A percentile compares a stretch with the other conserved stretches of the same genome.
Evolutionary conservation across 2,797 vertebrate genomes (phyloP).

Genomic region (Neomorphus geoffroyi): DNA sequence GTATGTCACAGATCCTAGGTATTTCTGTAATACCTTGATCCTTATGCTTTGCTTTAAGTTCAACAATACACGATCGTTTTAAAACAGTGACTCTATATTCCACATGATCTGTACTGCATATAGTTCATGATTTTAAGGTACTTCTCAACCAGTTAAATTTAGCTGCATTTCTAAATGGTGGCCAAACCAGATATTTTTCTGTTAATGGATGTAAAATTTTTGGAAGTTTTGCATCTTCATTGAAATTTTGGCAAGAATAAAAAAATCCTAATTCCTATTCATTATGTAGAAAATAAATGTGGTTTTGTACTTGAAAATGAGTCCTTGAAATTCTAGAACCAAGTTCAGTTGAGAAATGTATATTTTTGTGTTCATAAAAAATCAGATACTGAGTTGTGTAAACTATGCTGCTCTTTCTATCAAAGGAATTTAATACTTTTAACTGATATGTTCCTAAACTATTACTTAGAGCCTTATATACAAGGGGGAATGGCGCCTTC

Average conservation of each 20-base stretch:
- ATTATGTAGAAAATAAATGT: not conserved
- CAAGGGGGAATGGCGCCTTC: not conserved
- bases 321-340: not conserved
- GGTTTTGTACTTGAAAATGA: not conserved
- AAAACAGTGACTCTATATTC: not conserved
- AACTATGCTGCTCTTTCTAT: not conserved
- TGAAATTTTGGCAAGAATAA: not conserved
- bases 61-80: not conserved
- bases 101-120: not conserved
- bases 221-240: not conserved
- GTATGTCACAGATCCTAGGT: not conserved
- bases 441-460: not conserved
- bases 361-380: not conserved
- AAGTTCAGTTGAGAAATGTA: not conserved
- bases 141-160: not conserved
- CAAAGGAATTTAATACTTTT: not conserved
- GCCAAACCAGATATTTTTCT: not conserved
- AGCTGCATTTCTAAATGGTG: not conserved
- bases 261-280: not conserved
- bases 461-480: not conserved
- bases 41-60: constrained; percentile 12
- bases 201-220: not conserved
- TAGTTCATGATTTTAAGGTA: not conserved
- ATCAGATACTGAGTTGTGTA: not conserved
- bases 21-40: not conserved